Base-by-base conservation (phyloP, 2,888 invertebrate genomes). In the Napeogenes sylphis region DNA sequence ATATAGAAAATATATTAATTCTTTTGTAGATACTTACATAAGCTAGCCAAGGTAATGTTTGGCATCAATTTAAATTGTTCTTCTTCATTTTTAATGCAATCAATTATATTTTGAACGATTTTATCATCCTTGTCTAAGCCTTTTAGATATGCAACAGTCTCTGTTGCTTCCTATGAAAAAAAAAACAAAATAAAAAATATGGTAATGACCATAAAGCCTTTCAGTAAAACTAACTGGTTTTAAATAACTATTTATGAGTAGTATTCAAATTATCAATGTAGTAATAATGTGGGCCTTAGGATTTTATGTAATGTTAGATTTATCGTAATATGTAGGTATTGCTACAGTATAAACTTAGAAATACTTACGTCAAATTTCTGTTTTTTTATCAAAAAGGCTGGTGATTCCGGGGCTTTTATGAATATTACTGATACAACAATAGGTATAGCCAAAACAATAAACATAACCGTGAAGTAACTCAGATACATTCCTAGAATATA, bases 391-490 rank as follows among this genome's bases (percentile, higher is more conserved):
- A 86, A 70, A 62, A 75, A 85, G 2, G 80, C 76, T 8, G 87
- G 87, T 0, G 87, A 84, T 62, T 87, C 87, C 0, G 87, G 87
- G 45, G 80, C 79, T 56, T 71, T 75, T 42, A 80, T 14, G 68
- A 85, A 77, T 14, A 78, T 30, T 0, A 78, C 32, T 0, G 76
- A 67, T 3, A 74, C 75, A 8, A 79, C 0, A 3, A 81, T 46
- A 0, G 82, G 79, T 5, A 82, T 14, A 13, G 64, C 69, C 2
- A 80, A 55, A 2, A 75, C 71, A 0, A 78, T 62, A 68, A 77
- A 82, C n/a, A 84, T 57, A 6, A 83, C 76, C 0, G 74, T 73
- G 51, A 78, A 71, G 62, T 84, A 85, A 21, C 77, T 73, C 38
- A 84, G 46, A 55, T 79, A 84, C 0, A 78, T 78, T 10, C 84